Conservation (phyloP, 2,113 vertebrate species). For the Pholis gunnellus region DNA sequence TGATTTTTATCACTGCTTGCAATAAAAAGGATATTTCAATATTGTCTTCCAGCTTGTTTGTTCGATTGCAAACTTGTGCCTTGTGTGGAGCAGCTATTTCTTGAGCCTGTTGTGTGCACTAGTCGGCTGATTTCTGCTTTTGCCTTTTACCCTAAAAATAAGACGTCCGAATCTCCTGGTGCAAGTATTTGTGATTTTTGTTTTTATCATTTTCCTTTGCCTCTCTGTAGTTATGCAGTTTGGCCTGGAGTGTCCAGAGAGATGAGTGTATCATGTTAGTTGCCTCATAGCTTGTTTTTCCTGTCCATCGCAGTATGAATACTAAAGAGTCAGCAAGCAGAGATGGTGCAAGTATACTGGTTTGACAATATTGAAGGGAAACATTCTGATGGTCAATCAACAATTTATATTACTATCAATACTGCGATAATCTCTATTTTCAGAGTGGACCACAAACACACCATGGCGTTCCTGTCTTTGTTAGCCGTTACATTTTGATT, state of each 20-base stretch:
- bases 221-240: conserved; percentile 15
- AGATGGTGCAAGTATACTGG: neutral
- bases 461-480: neutral
- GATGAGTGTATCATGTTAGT: conserved; percentile 22
- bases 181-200: conserved; percentile 27
- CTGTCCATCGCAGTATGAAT: conserved; percentile 15
- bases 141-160: conserved; percentile 11
- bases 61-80: neutral
- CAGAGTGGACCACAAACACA: neutral
- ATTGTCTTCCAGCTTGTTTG: too few relatives aligned
- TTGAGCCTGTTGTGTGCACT: conserved; percentile 17
- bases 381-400: neutral
- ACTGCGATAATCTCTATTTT: neutral
- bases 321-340: neutral
- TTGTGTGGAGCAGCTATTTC: conserved; percentile 6
- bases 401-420: neutral
- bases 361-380: neutral
- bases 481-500: neutral
- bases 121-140: conserved; percentile 13
- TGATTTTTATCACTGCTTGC: neutral
- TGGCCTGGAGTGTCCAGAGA: conserved; percentile 8
- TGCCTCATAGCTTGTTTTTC: conserved; percentile 24
- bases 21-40: too few relatives aligned
- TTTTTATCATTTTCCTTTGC: conserved; percentile 10
- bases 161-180: conserved; percentile 30